Base-by-base conservation (phyloP, 92 coral and sea anemone species). In the Virgularia gustaviana region DNA sequence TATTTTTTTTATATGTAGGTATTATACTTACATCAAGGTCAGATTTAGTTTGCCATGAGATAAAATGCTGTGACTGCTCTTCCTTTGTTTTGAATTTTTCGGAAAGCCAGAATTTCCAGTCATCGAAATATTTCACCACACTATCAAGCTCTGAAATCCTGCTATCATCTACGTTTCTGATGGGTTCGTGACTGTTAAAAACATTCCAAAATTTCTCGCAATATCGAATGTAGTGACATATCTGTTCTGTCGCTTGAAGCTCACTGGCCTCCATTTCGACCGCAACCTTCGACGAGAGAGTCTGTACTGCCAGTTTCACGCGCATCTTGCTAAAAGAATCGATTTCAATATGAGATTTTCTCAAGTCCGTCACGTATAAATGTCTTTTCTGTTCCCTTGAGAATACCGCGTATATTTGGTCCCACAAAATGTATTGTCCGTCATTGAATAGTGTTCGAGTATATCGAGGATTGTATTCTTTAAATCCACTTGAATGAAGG, bases 291-390 rank as follows among this genome's bases (percentile, higher is more conserved):
- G 57, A 34, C 19, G 65, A 65, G 36, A 65, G 34, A 22, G 81
- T 77, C 30, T 76, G 65, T 6, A 76, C 74, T 3, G 81, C 81
- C 22, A 76, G 74, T 64, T 76, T 76, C 24, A 76, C 81, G 24
- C 73, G 49, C 80, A 76, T 76, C 27, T 76, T 76, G 49, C 80
- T 76, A 2, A 63, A 25, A 12, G 9, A 29, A 42, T 76, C 80
- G 6, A 76, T 61, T 55, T 63, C 72, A 20, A 76, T 64, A 32
- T 47, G 81, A 9, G 81, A 62, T 16, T 70, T 76, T n/a, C 81
- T 49, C 33, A 76, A 49, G 29, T 45, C 74, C 2, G 81, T 76
- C 3, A 70, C 81, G 36, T 49, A 76, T 1, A 76, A 61, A 41
- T 70, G 68, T 7, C 74, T 25, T 45, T 29, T 65, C 18, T 49